phyloP scores from a whole-genome alignment of 2,797 vertebrate genomes.

The Cygnus olor region DNA sequence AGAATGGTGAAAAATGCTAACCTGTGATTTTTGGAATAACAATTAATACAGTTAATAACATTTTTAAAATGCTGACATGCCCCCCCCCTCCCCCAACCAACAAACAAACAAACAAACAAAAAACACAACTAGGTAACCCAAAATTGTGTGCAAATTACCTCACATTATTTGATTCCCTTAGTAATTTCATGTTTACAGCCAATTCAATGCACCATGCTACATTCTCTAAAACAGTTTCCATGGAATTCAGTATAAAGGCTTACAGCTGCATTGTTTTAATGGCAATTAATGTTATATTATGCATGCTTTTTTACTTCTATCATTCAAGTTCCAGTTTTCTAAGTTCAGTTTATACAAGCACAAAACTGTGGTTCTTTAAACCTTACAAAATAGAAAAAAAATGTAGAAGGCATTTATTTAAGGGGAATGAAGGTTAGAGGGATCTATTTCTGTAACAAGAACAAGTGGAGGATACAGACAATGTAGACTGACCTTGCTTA shows the following conservation, averaged over 20 bases:
- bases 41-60: background rate
- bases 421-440: slow-evolving; percentile 52
- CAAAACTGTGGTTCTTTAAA: slow-evolving; percentile 61
- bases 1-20: background rate
- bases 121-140: background rate
- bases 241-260: slow-evolving; percentile 41
- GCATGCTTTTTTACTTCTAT: slow-evolving; percentile 46
- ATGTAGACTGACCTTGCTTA: slow-evolving; percentile 20
- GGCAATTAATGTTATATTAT: slow-evolving; percentile 59
- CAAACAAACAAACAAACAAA: background rate
- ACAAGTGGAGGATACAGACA: slow-evolving; percentile 45
- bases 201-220: background rate
- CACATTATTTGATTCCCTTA: background rate
- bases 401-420: slow-evolving; percentile 59
- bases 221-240: background rate
- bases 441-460: slow-evolving; percentile 65
- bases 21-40: background rate
- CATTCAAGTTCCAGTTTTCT: slow-evolving; percentile 60
- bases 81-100: too few species aligned
- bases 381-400: slow-evolving; percentile 62
- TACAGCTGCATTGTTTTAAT: slow-evolving; percentile 52
- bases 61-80: background rate
- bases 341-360: slow-evolving; percentile 54
- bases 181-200: background rate
- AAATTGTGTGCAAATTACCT: background rate